These are phyloP conservation scores for Eristalinus aeneus DNA, from an alignment of 2,888 invertebrate species.

Conservation along the genomic window DNA sequence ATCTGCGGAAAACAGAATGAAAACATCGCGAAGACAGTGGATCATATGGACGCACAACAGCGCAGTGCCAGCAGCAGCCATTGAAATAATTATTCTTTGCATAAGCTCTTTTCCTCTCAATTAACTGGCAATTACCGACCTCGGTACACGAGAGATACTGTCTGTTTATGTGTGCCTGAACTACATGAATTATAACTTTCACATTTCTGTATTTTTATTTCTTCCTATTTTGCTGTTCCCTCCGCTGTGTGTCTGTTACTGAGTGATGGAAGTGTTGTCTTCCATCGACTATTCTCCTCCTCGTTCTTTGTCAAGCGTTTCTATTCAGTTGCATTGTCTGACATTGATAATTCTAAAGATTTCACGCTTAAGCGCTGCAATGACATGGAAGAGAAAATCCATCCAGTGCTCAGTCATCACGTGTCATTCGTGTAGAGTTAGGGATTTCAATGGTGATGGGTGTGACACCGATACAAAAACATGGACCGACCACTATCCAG, in stretches of 20 bases:
- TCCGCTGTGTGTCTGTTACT: background rate
- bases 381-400: conserved; percentile 42
- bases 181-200: conserved; percentile 57
- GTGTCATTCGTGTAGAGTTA: background rate
- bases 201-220: conserved; percentile 18
- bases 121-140: conserved; percentile 45
- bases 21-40: background rate
- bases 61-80: background rate
- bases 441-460: background rate
- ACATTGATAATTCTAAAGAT: conserved; percentile 52
- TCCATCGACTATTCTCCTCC: background rate
- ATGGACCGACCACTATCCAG: background rate
- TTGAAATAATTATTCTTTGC: conserved; percentile 42
- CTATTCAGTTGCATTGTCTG: conserved; percentile 44
- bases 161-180: conserved; percentile 15
- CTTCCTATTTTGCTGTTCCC: background rate
- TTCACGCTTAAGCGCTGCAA: conserved; percentile 40
- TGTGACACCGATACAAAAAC: background rate
- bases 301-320: conserved; percentile 40
- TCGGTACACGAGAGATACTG: conserved; percentile 27
- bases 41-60: conserved; percentile 3
- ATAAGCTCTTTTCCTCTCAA: conserved; percentile 51
- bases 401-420: background rate
- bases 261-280: background rate
- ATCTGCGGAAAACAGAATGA: background rate